A percentile compares a stretch with the other conserved stretches of the same genome.
Evolutionary conservation across 2,888 invertebrate species (phyloP).

Genomic region (Apotomis betuletana): DNA sequence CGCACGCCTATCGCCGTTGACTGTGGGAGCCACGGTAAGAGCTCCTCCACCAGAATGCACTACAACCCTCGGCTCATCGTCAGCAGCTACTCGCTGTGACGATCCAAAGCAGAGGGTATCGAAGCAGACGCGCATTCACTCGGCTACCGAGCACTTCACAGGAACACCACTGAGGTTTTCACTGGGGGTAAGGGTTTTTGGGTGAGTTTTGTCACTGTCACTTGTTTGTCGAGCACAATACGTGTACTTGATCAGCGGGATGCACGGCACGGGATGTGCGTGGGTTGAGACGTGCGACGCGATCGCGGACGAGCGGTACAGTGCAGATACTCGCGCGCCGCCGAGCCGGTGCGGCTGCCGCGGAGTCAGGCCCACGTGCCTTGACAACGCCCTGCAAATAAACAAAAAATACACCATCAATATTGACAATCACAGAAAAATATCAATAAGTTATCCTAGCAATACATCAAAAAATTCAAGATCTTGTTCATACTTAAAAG

Average conservation of each 20-base stretch:
- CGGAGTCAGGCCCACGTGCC: constrained; percentile 75
- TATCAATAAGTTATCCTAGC: neutral
- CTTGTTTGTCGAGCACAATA: constrained; percentile 54
- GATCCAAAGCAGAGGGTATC: constrained; percentile 95
- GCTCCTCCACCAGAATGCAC: constrained; percentile 78
- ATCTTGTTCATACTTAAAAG: neutral
- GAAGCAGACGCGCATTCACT: constrained; percentile 96
- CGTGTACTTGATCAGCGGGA: constrained; percentile 54
- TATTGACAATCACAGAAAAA: neutral
- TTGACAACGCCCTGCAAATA: constrained; percentile 76
- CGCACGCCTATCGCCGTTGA: constrained; percentile 79
- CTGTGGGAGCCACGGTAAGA: constrained; percentile 80
- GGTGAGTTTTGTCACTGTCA: constrained; percentile 58
- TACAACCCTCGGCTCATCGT: constrained; percentile 86
- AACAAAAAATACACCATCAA: constrained; percentile 33
- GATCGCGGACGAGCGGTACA: constrained; percentile 71
- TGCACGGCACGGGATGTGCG: constrained; percentile 63
- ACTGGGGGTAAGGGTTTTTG: constrained; percentile 59
- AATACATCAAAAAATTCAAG: neutral
- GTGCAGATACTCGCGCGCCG: constrained; percentile 70
- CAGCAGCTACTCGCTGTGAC: constrained; percentile 91
- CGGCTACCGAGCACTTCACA: constrained; percentile 82
- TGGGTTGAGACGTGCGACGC: constrained; percentile 73
- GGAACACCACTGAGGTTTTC: constrained; percentile 72
- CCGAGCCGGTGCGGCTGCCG: constrained; percentile 54